Evolutionary conservation across 2,888 invertebrate species (phyloP), one percentile per base, ranked within the genome.

Genomic region (Amphipoea oculea): DNA sequence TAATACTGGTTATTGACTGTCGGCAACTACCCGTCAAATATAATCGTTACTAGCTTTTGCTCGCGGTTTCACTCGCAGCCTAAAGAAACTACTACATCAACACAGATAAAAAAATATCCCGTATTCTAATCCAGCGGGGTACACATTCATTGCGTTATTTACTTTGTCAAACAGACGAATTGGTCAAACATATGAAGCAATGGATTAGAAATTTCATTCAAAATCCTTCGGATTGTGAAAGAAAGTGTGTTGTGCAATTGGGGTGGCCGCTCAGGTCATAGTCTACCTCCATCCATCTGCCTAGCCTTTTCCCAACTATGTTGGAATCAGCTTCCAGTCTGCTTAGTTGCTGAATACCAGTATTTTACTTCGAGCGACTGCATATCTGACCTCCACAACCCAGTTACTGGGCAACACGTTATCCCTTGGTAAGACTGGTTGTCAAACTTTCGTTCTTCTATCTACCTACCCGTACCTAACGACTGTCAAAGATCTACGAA

Each of bases 1-100:
- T 82, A 84, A 84, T 86, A 80, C 87, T 84, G 79, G 83, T 78
- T 83, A 83, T 87, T 87, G 82, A 80, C 29, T 86, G 75, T 23
- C 6, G 51, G 17, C 69, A 62, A 42, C 72, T 42, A 12, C 23
- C 60, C 29, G 42, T 83, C 74, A 45, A 42, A 71, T 42, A 2
- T 17, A 71, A 62, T 20, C 20, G 1, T 11, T 20, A 42, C 71
- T 36, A 57, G 17, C 4, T 4, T 11, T 29, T 40, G 7, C 29
- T 1, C 7, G 29, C 12, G 17, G 17, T 14, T 66, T 48, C 9
- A 45, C 54, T 65, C 4, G 7, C 20, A 1, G 40, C 2, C 17
- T 36, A 20, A 40, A 20, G 3, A 17, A 7, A 29, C 2, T 14
- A 14, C 29, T 5, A 29, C 29, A 14, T 29, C 29, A 12, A 60